Evolutionary conservation across 2,113 vertebrate genomes (phyloP).

Genomic region (Serilophus lunatus): DNA sequence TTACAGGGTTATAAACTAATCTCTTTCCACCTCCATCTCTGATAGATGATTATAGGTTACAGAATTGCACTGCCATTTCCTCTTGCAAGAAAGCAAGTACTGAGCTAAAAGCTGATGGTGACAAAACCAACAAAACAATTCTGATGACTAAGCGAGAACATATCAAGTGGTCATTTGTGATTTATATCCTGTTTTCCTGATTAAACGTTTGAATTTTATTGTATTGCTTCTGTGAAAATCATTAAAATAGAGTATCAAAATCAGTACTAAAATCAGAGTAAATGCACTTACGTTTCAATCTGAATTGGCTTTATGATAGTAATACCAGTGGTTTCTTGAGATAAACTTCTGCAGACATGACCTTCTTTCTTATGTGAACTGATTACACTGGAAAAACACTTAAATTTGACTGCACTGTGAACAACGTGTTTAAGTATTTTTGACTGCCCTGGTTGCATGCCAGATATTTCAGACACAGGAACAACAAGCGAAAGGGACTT

Average conservation of each 20-base stretch:
- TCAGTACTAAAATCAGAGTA: neutral
- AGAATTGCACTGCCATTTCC: neutral
- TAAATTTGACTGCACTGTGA: neutral
- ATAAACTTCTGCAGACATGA: neutral
- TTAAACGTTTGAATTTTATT: neutral
- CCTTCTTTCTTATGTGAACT: neutral
- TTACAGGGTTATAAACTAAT: neutral
- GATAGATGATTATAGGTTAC: neutral
- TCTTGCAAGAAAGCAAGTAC: neutral
- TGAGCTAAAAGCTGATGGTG: neutral
- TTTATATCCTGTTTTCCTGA: neutral
- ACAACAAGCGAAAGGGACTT: neutral
- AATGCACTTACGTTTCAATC: neutral
- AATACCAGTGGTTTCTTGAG: neutral
- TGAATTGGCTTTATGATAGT: neutral
- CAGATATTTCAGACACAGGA: neutral
- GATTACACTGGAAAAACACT: neutral
- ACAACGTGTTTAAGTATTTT: neutral
- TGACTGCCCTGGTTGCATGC: fast-evolving
- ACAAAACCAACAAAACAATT: neutral
- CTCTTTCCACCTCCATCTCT: neutral
- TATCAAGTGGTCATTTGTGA: neutral
- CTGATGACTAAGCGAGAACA: neutral
- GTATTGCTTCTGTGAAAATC: neutral
- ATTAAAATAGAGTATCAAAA: neutral